Percentiles rank a stretch among this genome's conserved stretches.
Evolutionary conservation across 2,797 vertebrate species (phyloP).

Genomic region (Phrynocephalus vlangalii): DNA sequence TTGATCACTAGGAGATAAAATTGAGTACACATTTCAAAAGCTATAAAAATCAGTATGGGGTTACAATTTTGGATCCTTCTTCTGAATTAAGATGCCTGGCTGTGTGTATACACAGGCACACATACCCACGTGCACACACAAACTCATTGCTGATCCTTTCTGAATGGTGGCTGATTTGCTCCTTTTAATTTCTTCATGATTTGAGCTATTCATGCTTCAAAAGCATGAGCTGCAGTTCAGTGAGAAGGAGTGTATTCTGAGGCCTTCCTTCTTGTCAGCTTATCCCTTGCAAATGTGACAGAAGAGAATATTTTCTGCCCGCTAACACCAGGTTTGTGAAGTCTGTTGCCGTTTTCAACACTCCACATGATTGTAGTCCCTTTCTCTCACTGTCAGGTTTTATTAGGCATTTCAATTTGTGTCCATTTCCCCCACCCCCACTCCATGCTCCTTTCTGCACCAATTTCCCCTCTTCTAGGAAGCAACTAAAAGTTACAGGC

Average conservation of each 20-base stretch:
- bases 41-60: neutral
- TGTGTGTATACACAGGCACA: neutral
- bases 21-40: neutral
- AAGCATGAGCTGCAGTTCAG: slow-evolving; percentile 3
- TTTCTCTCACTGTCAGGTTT: slow-evolving; percentile 64
- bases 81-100: neutral
- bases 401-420: slow-evolving; percentile 50
- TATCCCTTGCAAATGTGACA: slow-evolving; percentile 50
- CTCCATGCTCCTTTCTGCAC: neutral
- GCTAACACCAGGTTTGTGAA: slow-evolving; percentile 53
- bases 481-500: neutral
- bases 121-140: neutral
- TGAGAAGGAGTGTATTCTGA: neutral
- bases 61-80: neutral
- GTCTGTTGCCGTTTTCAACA: slow-evolving; percentile 55
- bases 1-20: neutral
- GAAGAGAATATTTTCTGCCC: slow-evolving; percentile 54
- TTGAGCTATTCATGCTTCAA: slow-evolving; percentile 13
- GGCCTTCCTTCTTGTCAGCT: slow-evolving; percentile 41
- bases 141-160: neutral
- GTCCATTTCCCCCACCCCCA: slow-evolving; percentile 23
- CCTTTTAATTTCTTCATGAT: neutral
- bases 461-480: neutral
- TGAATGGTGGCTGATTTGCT: neutral
- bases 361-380: slow-evolving; percentile 19